A percentile compares a stretch with the other conserved stretches of the same genome.
These are phyloP conservation scores for Zenarchopterus dispar DNA, from an alignment of 2,797 vertebrate species.

Conservation along the genomic window DNA sequence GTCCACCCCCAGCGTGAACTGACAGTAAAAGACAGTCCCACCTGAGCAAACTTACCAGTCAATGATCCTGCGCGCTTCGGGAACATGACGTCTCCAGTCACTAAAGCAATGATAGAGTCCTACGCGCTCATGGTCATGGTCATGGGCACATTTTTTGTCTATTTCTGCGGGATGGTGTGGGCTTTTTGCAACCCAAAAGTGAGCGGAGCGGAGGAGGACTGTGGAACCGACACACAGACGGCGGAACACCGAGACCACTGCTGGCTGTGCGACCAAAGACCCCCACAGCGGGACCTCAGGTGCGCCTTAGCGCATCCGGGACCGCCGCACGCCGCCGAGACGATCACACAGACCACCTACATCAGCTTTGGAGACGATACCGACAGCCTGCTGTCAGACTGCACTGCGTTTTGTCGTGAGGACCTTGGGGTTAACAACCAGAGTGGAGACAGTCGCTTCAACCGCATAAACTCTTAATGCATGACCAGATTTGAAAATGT, in stretches of 20 bases:
- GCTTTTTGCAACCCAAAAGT: conserved; percentile 85
- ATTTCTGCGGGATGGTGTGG: conserved; percentile 87
- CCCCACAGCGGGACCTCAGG: conserved; percentile 32
- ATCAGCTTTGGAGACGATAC: conserved; percentile 69
- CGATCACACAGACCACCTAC: conserved; percentile 57
- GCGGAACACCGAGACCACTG: conserved; percentile 16
- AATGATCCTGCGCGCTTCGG: not conserved
- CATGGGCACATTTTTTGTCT: conserved; percentile 84
- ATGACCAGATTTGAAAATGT: not conserved
- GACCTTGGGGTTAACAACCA: conserved; percentile 50
- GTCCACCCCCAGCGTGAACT: too few relatives aligned
- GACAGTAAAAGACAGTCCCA: not conserved
- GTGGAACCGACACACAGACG: conserved; percentile 6
- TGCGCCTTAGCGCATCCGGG: conserved; percentile 39
- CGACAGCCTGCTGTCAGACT: conserved; percentile 60
- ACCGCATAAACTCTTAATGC: not conserved
- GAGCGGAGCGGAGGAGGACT: conserved; percentile 67
- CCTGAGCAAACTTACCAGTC: not conserved
- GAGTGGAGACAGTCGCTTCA: conserved; percentile 15
- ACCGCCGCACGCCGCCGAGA: conserved; percentile 36
- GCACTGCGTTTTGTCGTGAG: conserved; percentile 40
- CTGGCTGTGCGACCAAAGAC: conserved; percentile 40
- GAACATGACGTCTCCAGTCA: conserved; percentile 78
- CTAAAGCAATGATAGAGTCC: conserved; percentile 84
- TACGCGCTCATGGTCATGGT: conserved; percentile 85